Base-by-base conservation (phyloP, 2,113 vertebrate species). In the Caranx melampygus region DNA sequence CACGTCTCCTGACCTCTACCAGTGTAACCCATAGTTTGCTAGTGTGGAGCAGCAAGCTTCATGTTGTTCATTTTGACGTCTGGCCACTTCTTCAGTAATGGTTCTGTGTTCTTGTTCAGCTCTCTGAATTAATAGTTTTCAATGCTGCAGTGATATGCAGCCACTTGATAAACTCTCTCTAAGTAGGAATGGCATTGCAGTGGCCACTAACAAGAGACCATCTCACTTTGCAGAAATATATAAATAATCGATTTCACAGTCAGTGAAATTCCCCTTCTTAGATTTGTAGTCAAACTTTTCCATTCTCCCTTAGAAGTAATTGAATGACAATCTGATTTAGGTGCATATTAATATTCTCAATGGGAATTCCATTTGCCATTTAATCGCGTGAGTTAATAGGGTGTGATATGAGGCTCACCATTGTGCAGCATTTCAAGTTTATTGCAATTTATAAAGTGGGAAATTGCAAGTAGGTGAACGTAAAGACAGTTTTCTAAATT, bases 291-390 rank as follows among this genome's bases (percentile, higher is more conserved):
- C 78, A 82, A 71, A 72, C 69, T 77, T 80, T 74, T 55, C n/a
- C 31, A 66, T 75, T 78, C 42, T 65, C 69, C 34, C 34, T 59
- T 59, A 61, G 31, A 85, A 74, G 31, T 87, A 82, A 86, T 75
- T 86, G 83, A 84, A 88, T 83, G 70, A 82, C 81, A 86, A 72
- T 82, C 78, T 78, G 83, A 91, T 72, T 88, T 79, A 87, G 75
- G 85, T 86, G 66, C 72, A 75, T 82, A 84, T 84, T 86, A 91
- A 84, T 82, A 78, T 85, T 73, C 72, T 79, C 75, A 82, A 72
- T 78, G 62, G 60, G 72, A 86, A 75, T 84, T 77, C 58, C 72
- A 87, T 86, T 90, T 89, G 65, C 83, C 60, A 80, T 87, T 75
- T 86, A 79, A 89, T 89, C 52, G 60, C 80, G 60, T 35, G 68